These are phyloP conservation scores for Conomelus anceps DNA, from an alignment of 2,888 invertebrate species.

Conservation along the genomic window DNA sequence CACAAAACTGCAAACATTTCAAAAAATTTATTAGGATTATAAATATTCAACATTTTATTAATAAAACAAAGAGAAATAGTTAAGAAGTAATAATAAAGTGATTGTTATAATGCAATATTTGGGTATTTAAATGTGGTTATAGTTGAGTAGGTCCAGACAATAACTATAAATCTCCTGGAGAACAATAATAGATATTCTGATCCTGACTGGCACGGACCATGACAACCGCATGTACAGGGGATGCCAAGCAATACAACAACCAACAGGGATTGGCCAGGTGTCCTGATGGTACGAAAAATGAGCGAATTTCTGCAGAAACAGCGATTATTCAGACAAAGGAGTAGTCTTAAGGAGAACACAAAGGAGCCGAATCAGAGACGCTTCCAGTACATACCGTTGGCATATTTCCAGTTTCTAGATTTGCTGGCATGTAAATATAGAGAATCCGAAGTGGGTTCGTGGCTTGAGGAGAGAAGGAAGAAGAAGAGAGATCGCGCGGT, in stretches of 20 bases:
- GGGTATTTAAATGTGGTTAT: not conserved
- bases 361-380: not conserved
- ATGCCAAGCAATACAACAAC: too few relatives aligned
- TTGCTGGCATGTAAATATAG: slow-evolving; percentile 12
- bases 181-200: not conserved
- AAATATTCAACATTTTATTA: too few relatives aligned
- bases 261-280: not conserved
- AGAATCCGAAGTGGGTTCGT: not conserved
- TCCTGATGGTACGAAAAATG: not conserved
- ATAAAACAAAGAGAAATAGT: too few relatives aligned
- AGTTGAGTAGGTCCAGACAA: not conserved
- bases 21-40: too few relatives aligned
- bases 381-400: slow-evolving; percentile 4
- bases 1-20: too few relatives aligned
- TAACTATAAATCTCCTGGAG: not conserved
- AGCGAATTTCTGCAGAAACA: not conserved
- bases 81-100: too few relatives aligned
- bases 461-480: not conserved
- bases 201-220: not conserved
- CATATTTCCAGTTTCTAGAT: slow-evolving; percentile 7
- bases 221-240: not conserved
- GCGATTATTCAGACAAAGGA: not conserved
- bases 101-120: too few relatives aligned
- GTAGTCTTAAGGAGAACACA: not conserved
- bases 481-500: not conserved